A percentile compares a stretch with the other conserved stretches of the same genome.
phyloP scores from a whole-genome alignment of 1,140 invertebrate genomes.

The Saccostrea glomerata region DNA sequence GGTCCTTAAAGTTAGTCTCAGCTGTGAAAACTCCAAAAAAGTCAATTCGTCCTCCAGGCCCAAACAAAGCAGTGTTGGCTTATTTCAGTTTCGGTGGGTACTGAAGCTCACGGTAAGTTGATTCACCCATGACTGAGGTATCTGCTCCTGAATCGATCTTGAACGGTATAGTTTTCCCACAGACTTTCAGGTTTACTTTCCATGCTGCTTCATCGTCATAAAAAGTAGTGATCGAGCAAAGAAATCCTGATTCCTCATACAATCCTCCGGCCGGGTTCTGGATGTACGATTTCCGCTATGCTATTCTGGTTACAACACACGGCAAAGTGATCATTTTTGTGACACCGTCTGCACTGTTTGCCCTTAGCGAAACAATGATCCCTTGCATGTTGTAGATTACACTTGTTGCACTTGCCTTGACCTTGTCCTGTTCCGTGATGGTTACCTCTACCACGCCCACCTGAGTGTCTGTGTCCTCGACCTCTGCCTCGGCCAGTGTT shows the following conservation, averaged over 20 bases:
- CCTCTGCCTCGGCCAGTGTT: neutral
- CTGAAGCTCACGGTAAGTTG: neutral
- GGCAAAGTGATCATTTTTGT: constrained; percentile 46
- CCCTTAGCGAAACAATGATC: constrained; percentile 33
- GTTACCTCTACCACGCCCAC: neutral
- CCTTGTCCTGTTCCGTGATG: neutral
- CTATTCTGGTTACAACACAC: constrained; percentile 34
- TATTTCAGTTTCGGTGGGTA: neutral
- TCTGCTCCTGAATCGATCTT: constrained; percentile 46
- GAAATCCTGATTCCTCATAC: neutral
- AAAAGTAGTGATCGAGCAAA: constrained; percentile 21
- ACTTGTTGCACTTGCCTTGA: neutral
- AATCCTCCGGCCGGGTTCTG: neutral
- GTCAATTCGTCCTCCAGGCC: neutral
- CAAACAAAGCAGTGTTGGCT: neutral
- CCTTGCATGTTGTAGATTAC: constrained; percentile 18
- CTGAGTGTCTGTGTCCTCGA: neutral
- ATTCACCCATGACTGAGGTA: neutral
- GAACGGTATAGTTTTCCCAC: neutral
- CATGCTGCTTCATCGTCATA: neutral
- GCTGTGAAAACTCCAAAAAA: constrained; percentile 19
- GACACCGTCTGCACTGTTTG: constrained; percentile 29
- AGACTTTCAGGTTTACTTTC: constrained; percentile 36
- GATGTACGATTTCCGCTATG: constrained; percentile 29
- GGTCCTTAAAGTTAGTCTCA: neutral